phyloP scores from a whole-genome alignment of 64 coral and sea anemone species.

The Catalaphyllia jardinei region DNA sequence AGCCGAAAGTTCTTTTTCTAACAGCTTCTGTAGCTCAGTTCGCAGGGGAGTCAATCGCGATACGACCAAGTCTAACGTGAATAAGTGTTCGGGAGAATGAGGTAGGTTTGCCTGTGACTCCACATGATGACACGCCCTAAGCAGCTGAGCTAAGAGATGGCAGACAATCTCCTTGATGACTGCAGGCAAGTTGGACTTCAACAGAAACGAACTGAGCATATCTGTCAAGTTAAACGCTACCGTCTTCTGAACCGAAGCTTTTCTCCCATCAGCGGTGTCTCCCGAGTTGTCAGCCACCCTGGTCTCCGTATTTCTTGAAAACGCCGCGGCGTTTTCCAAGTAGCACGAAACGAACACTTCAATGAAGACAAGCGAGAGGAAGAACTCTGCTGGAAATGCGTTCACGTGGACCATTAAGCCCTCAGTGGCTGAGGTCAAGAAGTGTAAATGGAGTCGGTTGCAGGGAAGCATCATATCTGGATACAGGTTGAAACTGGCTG shows the following conservation, averaged over 20 bases:
- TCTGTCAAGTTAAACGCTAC: conserved; percentile 57
- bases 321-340: conserved; percentile 36
- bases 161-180: conserved; percentile 79
- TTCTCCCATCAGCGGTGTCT: neutral
- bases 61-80: conserved; percentile 37
- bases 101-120: conserved; percentile 16
- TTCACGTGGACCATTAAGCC: conserved; percentile 60
- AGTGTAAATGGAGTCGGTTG: conserved; percentile 53
- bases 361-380: conserved; percentile 68
- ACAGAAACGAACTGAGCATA: conserved; percentile 56
- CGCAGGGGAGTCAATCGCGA: conserved; percentile 70
- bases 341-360: conserved; percentile 60
- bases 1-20: conserved; percentile 90
- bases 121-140: conserved; percentile 40
- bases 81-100: conserved; percentile 15
- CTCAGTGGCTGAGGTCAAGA: conserved; percentile 16
- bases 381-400: conserved; percentile 64
- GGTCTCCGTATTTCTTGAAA: neutral
- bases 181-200: conserved; percentile 69
- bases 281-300: neutral
- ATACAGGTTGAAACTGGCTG: conserved; percentile 13
- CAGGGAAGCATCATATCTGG: conserved; percentile 60
- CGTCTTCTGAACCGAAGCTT: conserved; percentile 2
- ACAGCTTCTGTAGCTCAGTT: conserved; percentile 80
- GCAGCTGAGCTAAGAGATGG: conserved; percentile 80